Base-by-base conservation (phyloP, 2,797 vertebrate species). In the Zalophus californianus region DNA sequence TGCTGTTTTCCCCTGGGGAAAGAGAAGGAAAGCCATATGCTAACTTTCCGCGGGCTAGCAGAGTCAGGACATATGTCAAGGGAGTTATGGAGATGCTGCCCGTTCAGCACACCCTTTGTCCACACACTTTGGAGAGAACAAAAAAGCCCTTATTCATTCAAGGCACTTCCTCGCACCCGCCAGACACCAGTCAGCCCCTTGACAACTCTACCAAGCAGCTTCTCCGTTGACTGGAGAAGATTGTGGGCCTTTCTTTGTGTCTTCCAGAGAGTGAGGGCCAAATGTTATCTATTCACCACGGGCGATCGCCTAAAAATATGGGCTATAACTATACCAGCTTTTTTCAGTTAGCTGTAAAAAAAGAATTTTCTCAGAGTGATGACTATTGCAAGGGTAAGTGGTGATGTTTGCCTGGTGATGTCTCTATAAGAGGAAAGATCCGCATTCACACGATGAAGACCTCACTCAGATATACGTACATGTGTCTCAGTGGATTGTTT, bases 121-220 rank as follows among this genome's bases (percentile, higher is more conserved):
- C 56, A 54, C 48, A 85, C 18, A 14, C 21, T 35, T 60, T 79
- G 52, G 29, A 7, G 21, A 78, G 87, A 93, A 93, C 20, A 90
- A 87, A 90, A 86, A 86, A 20, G 12, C 27, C 87, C 27, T 64
- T 21, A 41, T 90, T 66, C 41, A 48, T 60, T 62, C 96, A 85
- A 13, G 0, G 14, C 7, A 7, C 62, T 48, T 21, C 62, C 52
- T 64, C 38, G 7, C 15, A 14, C 32, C 16, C 25, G 10, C 41
- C 18, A 25, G 86, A 84, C 0, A 1, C 48, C 44, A 29, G 12
- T 14, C 41, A 75, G 41, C 13, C 48, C 54, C 52, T 58, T 32
- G 54, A 35, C 3, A 25, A 44, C 38, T 52, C 91, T 56, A 70
- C 41, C 20, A 32, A 77, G 62, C 58, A 48, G 7, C 29, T 54